Percentiles rank a stretch among this genome's conserved stretches.
phyloP scores from a whole-genome alignment of 1,140 invertebrate species.

The Apis laboriosa region DNA sequence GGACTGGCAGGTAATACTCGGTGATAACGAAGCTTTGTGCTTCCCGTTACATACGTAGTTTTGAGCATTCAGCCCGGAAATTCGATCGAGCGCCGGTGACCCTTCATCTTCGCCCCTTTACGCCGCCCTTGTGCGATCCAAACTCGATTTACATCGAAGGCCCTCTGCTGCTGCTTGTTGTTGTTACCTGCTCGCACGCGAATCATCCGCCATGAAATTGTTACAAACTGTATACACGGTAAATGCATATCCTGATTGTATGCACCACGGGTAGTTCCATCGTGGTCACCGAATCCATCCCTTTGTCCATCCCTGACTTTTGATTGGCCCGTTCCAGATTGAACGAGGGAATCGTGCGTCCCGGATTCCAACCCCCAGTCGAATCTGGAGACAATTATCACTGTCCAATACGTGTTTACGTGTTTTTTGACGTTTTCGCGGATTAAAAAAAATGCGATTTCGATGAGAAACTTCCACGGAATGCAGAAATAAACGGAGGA shows the following conservation, averaged over 20 bases:
- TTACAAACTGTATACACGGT: slow-evolving; percentile 55
- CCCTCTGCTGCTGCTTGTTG: not conserved
- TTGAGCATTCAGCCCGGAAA: slow-evolving; percentile 58
- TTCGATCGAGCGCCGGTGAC: slow-evolving; percentile 51
- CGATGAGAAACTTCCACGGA: no score
- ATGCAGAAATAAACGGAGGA: no score
- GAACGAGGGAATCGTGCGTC: slow-evolving; percentile 48
- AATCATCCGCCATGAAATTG: slow-evolving; percentile 33
- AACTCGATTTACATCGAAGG: slow-evolving; percentile 50
- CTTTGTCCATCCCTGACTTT: slow-evolving; percentile 52
- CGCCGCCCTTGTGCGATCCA: slow-evolving; percentile 12
- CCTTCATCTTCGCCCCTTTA: slow-evolving; percentile 33
- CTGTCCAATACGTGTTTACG: no score
- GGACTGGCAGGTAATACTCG: slow-evolving; percentile 42
- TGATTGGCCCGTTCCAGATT: slow-evolving; percentile 54
- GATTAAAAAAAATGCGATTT: not conserved
- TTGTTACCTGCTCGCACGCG: slow-evolving; percentile 11
- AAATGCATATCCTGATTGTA: slow-evolving; percentile 54
- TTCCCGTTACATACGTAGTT: slow-evolving; percentile 41
- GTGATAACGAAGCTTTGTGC: slow-evolving; percentile 63
- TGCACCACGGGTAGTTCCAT: slow-evolving; percentile 3
- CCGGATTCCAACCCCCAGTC: not conserved
- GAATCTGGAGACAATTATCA: slow-evolving; percentile 16
- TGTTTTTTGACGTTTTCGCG: not conserved
- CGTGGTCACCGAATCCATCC: slow-evolving; percentile 24